Evolutionary conservation across 23 tunicate species (phyloP), one percentile per base, ranked within the genome.

Genomic region (Halocynthia aurantium): DNA sequence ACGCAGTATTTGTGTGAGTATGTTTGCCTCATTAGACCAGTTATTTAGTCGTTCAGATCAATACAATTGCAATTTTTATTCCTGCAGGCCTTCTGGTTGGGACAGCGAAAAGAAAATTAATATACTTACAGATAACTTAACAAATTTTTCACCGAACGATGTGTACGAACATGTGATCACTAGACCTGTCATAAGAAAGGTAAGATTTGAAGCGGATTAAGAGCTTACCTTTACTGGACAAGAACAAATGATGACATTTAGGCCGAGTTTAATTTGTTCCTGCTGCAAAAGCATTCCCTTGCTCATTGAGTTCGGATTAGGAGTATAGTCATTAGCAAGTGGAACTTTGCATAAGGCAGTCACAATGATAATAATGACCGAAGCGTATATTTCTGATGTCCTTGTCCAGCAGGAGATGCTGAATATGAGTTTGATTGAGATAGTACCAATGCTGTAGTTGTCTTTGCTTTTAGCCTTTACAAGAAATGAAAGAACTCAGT

Each of bases 51-150:
- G 63, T 60, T 15, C 18, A 17, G 4, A 60, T 60, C 4, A 2
- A 17, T 15, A 13, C 64, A 58, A 58, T 58, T 58, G 17, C 17
- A 13, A 58, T 58, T 13, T 10, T 22, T 54, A 44, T 70, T 70
- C 51, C n/a, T 70, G 18, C 76, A 74, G 78, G 8, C 99, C 99
- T 11, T 52, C 67, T n/a, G 99, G 99, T 15, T 96, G 99, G 99
- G 99, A 96, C 64, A 85, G 85, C 31, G 97, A 89, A 55, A 90
- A 91, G 77, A 90, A 92, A 63, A 79, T 96, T 40, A 72, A 69
- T 50, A 80, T 96, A 8, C 21, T 96, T 6, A 82, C 71, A 9
- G 99, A 96, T 52, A 82, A 76, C 63, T 82, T 89, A 20, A 18
- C 80, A 7, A 89, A 89, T 22, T 69, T 89, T 10, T 72, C 81